Percentiles rank a stretch among this genome's conserved stretches.
Conservation (phyloP, 2,113 vertebrate species). For the Muscicapa adusta region DNA sequence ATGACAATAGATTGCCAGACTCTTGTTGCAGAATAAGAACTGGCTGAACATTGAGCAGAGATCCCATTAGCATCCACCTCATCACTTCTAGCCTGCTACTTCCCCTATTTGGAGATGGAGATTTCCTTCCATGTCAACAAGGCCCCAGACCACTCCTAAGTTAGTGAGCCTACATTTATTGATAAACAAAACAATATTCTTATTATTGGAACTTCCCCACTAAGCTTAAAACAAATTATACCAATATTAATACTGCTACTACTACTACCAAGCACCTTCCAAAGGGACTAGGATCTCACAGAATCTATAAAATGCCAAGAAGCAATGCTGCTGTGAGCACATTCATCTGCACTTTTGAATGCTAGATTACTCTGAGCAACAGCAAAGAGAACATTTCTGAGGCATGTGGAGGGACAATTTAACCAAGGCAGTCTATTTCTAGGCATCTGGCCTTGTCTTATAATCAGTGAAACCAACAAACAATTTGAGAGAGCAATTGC, state of each 20-base stretch:
- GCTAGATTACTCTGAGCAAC: neutral
- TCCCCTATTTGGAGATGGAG: neutral
- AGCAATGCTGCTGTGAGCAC: neutral
- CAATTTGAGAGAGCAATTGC: neutral
- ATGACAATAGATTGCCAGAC: neutral
- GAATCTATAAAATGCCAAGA: neutral
- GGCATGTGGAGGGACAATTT: neutral
- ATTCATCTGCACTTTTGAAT: neutral
- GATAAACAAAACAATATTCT: neutral
- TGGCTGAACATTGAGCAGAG: neutral
- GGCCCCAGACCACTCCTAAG: neutral
- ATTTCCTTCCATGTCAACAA: neutral
- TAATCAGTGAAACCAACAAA: neutral
- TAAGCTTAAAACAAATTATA: neutral
- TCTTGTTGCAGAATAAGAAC: neutral
- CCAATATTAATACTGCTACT: neutral
- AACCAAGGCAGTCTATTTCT: neutral
- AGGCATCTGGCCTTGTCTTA: neutral
- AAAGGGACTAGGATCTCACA: neutral
- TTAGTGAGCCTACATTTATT: neutral
- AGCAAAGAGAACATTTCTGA: neutral
- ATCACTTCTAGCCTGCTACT: neutral
- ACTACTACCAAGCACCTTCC: neutral
- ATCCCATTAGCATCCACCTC: neutral
- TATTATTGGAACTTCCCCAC: neutral